phyloP scores from a whole-genome alignment of 2,113 vertebrate genomes.

The Tragulus kanchil region DNA sequence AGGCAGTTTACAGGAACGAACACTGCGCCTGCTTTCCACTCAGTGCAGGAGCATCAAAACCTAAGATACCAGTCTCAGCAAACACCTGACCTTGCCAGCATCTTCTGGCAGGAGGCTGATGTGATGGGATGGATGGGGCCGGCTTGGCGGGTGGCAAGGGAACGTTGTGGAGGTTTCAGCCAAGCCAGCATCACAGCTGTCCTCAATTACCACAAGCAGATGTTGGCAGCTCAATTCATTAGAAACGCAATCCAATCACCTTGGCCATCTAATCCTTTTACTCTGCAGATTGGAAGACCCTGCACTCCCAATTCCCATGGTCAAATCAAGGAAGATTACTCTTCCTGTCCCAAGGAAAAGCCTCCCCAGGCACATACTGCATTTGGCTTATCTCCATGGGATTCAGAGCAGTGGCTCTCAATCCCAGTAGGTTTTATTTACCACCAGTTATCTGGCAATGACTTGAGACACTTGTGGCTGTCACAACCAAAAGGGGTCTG shows the following conservation, averaged over 20 bases:
- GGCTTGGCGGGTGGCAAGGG: conserved; percentile 2
- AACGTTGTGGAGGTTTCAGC: conserved; percentile 23
- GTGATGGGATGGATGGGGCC: conserved; percentile 40
- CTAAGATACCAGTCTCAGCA: not conserved
- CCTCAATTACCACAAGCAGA: conserved; percentile 79
- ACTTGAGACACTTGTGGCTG: not conserved
- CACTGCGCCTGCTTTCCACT: not conserved
- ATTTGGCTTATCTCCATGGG: not conserved
- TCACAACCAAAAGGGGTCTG: not conserved
- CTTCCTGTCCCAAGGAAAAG: not conserved
- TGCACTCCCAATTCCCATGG: not conserved
- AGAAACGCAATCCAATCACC: conserved; percentile 76
- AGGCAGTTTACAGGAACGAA: not conserved
- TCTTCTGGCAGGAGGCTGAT: conserved; percentile 14
- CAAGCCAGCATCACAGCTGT: conserved; percentile 71
- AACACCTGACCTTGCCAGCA: conserved; percentile 60
- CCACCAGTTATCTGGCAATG: not conserved
- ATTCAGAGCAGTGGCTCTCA: not conserved
- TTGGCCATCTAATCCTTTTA: conserved; percentile 63
- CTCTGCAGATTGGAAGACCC: conserved; percentile 4
- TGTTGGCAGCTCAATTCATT: conserved; percentile 71
- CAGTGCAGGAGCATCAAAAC: not conserved
- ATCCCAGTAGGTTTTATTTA: not conserved
- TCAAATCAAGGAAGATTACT: conserved; percentile 23
- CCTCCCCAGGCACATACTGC: not conserved